Evolutionary conservation across 2,888 invertebrate genomes (phyloP), one percentile per base, ranked within the genome.

Genomic region (Polydrusus pterygomalis): DNA sequence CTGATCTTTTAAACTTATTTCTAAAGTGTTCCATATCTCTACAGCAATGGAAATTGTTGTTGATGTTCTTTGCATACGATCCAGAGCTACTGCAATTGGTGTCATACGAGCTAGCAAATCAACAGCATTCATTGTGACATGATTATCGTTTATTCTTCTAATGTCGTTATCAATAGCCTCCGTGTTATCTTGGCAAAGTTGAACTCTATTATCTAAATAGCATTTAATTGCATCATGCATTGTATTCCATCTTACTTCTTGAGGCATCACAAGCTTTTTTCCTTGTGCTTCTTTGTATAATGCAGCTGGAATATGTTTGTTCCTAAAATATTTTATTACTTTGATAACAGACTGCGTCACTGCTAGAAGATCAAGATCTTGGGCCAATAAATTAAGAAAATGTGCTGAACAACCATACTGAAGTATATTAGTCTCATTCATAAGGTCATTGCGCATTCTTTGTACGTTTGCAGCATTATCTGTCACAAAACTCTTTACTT

Each of bases 181-280:
- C 18, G 60, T 70, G 56, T 70, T 70, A 43, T 67, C 51, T 49
- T 67, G 67, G 51, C 43, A 69, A 34, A 69, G 3, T 58, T 69
- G 58, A 17, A 69, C 34, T 62, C 62, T 62, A 15, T 62, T 62
- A 5, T 54, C 18, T 65, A 65, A 30, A n/a, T 49, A 65, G 20
- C 8, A 34, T 56, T 58, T 56, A 58, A 69, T 34, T 69, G 69
- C 38, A 17, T 69, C 58, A 56, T 69, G 54, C 56, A 58, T 69
- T 13, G 69, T 69, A 38, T 56, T 69, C 58, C 30, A 69, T 15
- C 69, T 69, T 18, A 56, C 58, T 58, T 69, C 69, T 40, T 38
- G 56, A 17, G 69, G 34, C 69, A 69, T 56, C 10, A 8, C n/a
- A n/a, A n/a, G n/a, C n/a, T n/a, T n/a, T n/a, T n/a, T n/a, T n/a